A percentile compares a stretch with the other conserved stretches of the same genome.
Evolutionary conservation across 2,888 invertebrate genomes (phyloP).

Genomic region (Phytoseiulus persimilis): DNA sequence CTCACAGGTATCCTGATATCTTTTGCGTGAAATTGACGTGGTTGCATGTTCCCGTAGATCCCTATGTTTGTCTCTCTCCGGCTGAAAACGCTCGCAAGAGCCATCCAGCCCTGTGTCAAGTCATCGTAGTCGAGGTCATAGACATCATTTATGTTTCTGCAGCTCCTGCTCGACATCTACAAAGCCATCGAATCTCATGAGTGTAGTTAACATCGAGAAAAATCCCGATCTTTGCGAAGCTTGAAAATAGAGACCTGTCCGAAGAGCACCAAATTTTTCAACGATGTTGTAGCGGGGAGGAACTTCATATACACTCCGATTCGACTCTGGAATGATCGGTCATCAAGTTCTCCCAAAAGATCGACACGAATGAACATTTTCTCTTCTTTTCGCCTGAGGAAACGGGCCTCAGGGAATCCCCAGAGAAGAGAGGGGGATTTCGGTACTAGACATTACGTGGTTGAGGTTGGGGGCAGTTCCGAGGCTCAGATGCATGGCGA

Average conservation of each 20-base stretch:
- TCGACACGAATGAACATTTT: no score
- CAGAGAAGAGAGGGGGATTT: no score
- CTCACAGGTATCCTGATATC: not conserved
- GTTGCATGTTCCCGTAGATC: not conserved
- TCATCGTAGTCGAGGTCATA: constrained; percentile 18
- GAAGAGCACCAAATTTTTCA: not conserved
- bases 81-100: not conserved
- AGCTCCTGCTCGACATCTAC: not conserved
- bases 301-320: not conserved
- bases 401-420: no score
- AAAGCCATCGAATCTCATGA: not conserved
- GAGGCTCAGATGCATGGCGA: not conserved
- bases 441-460: no score
- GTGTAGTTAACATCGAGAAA: no score
- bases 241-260: not conserved
- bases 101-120: not conserved
- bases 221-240: no score
- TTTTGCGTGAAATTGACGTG: not conserved
- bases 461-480: not conserved
- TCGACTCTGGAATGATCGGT: not conserved
- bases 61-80: not conserved
- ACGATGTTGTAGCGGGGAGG: not conserved
- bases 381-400: no score
- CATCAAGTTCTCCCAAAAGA: no score
- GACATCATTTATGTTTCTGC: not conserved